Conservation (phyloP, 30 jellyfish, hydroid and myxozoan species). For the Turritopsis rubra region DNA sequence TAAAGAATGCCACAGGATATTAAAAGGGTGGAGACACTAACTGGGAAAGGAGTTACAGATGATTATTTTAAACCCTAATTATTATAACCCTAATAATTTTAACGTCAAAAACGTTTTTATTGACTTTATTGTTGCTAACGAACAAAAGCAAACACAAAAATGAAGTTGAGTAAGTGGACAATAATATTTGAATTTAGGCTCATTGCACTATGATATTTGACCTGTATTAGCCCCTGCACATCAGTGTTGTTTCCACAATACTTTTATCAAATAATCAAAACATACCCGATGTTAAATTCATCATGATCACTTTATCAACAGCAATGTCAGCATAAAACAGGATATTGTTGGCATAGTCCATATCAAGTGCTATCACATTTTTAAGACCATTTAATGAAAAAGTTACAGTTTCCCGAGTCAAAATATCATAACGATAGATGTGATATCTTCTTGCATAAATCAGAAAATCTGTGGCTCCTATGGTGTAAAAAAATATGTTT, state of each 20-base stretch:
- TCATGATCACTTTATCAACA: constrained; percentile 43
- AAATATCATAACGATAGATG: constrained; percentile 45
- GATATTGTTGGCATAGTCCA: constrained; percentile 43
- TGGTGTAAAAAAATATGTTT: background rate
- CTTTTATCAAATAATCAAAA: background rate
- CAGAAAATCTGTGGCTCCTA: constrained; percentile 43
- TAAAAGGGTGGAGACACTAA: no score
- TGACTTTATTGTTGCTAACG: no score
- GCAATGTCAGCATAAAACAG: constrained; percentile 81
- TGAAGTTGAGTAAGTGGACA: no score
- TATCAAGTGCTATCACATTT: constrained; percentile 58
- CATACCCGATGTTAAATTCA: constrained; percentile 29
- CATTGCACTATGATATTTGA: no score
- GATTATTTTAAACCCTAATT: no score
- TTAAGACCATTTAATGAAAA: constrained; percentile 34
- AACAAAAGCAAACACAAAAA: no score
- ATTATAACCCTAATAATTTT: no score
- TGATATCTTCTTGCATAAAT: constrained; percentile 56
- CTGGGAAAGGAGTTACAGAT: no score
- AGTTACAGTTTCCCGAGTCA: constrained; percentile 17
- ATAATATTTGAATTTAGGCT: no score
- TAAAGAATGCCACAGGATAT: no score
- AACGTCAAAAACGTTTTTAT: no score
- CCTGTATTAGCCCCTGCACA: no score
- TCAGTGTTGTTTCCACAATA: background rate